Evolutionary conservation across 2,113 vertebrate species (phyloP), one percentile per base, ranked within the genome.

Genomic region (Hyperopisus bebe): DNA sequence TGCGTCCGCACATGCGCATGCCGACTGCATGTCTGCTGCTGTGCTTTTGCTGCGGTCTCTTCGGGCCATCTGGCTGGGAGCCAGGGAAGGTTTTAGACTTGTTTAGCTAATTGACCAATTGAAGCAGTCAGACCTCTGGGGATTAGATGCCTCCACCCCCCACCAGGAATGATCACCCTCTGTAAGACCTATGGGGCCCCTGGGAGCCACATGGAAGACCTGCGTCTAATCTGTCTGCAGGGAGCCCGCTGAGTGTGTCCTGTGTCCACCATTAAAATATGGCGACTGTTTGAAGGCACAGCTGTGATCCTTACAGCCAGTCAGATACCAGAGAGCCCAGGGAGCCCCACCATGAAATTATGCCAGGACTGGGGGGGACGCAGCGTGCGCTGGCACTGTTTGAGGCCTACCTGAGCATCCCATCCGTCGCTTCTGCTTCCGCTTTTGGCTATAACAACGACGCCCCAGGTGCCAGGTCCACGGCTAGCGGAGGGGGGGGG

Each of bases 31-130:
- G 85, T 53, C 11, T 86, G n/a, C 85, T 51, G 44, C 3, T 42
- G 35, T 3, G 3, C 31, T 42, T 31, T 42, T 21, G 31, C 19
- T 58, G 86, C 24, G n/a, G 51, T 42, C 86, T 50, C 86, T 24
- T 24, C 3, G 5, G 13, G 15, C 86, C 86, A 62, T 42, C 53
- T 88, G 86, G 53, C 86, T 21, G 9, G 2, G 58, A 27, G 87
- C 82, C 85, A 15, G 42, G 24, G 44, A 55, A 11, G 90, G 62
- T 83, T 90, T 90, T 51, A 88, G 42, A 90, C 88, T 74, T 89
- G 88, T 86, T 87, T 55, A 89, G 88, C 90, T 92, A 90, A 92
- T 90, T 89, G 44, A 84, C 86, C 82, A 87, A 91, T 90, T 86
- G 90, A 51, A 84, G 62, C 83, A 84, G 86, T 89, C 74, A 89